Evolutionary conservation across 2,888 invertebrate species (phyloP), one percentile per base, ranked within the genome.

Genomic region (Hesperia comma): DNA sequence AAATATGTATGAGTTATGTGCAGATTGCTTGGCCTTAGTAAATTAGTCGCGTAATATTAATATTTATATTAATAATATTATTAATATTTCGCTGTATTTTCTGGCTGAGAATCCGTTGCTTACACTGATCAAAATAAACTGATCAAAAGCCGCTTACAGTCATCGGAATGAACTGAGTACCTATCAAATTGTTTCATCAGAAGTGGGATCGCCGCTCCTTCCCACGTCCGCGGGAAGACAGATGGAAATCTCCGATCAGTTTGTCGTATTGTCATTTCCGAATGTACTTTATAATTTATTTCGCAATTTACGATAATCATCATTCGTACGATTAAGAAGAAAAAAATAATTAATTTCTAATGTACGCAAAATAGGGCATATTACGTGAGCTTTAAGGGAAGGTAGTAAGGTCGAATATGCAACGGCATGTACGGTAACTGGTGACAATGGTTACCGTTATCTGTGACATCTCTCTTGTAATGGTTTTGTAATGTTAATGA

Each of bases 301-400:
- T 46, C 57, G 51, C 68, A 64, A 63, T 68, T 69, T 63, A 61
- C 68, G 80, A 82, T 80, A 77, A 70, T 69, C 46, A 79, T 80
- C 77, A 40, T 72, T 79, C 83, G 73, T 83, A 83, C 81, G 73
- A 75, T 81, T 83, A 80, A 72, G 71, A 70, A 69, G 72, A 76
- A 77, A 58, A 43, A 43, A 26, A 12, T 37, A 40, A 79, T 79
- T 81, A 77, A 79, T 79, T 79, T 77, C 54, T 54, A 62, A 62
- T 21, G 41, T 54, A 32, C 17, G 19, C 19, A 19, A 49, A 49
- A 49, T 19, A 19, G 7, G 6, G 3, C 10, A 1, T 12, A 12
- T 49, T 19, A 63, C 3, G 10, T 55, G n/a, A 21, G 19, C 43
- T 21, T 55, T 33, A 43, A 33, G 5, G 8, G n/a, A 5, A 19